phyloP scores from a whole-genome alignment of 2,113 vertebrate species.

The Chionomys nivalis region DNA sequence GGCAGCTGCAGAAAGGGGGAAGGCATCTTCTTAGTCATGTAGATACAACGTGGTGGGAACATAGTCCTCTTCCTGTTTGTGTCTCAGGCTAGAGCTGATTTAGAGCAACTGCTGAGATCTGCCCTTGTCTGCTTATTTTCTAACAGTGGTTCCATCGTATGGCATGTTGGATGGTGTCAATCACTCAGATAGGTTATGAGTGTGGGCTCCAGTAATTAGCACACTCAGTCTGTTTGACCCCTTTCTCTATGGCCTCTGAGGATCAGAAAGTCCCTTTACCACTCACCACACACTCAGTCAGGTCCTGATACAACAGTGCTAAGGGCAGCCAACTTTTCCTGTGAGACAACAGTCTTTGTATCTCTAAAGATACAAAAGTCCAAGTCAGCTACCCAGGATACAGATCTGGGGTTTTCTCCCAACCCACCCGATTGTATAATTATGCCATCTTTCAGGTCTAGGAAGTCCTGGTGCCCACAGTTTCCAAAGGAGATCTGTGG shows the following conservation, averaged over 20 bases:
- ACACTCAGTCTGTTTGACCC: not conserved
- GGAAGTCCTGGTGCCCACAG: too few species aligned
- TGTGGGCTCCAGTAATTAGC: not conserved
- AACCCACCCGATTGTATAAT: too few species aligned
- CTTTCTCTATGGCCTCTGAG: not conserved
- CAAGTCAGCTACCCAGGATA: not conserved
- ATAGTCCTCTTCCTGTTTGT: not conserved
- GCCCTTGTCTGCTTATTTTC: not conserved
- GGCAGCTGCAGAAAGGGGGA: not conserved
- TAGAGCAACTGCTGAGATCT: not conserved
- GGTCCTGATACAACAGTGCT: not conserved
- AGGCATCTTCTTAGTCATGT: not conserved
- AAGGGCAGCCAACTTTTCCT: not conserved
- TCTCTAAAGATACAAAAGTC: not conserved
- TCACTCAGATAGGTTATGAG: not conserved
- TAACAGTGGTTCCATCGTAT: not conserved
- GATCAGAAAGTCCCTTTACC: not conserved
- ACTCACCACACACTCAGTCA: not conserved
- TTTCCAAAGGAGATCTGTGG: not conserved
- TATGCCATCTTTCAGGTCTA: not conserved
- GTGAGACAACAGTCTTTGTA: not conserved
- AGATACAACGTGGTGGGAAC: not conserved
- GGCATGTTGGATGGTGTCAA: not conserved
- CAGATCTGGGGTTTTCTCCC: rapidly evolving
- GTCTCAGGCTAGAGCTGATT: not conserved